Percentiles rank a stretch among this genome's conserved stretches.
These are phyloP conservation scores for Dipodomys merriami DNA, from an alignment of 2,113 vertebrate genomes.

Conservation along the genomic window DNA sequence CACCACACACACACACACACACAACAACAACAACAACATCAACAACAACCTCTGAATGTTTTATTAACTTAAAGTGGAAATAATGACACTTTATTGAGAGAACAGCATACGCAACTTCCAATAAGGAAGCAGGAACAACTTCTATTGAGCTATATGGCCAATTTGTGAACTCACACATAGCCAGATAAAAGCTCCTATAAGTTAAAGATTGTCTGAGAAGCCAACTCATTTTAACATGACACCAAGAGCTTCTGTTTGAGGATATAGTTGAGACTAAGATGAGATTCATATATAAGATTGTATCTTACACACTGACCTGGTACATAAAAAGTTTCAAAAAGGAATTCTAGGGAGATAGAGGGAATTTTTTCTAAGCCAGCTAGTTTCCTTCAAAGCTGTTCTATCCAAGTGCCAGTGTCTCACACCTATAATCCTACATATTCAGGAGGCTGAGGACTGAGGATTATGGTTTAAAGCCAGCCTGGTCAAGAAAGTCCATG, in stretches of 20 bases:
- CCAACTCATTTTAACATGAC: background rate
- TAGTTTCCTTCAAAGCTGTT: background rate
- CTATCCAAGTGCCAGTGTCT: background rate
- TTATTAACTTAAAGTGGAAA: background rate
- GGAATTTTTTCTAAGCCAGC: background rate
- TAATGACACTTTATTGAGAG: background rate
- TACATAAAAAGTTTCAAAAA: background rate
- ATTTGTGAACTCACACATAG: background rate
- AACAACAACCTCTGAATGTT: background rate
- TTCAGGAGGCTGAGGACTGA: too few species aligned
- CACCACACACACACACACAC: too few species aligned
- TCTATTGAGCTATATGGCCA: background rate
- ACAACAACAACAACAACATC: background rate
- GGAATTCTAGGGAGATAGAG: background rate
- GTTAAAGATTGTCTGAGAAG: background rate
- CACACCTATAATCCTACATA: too few species aligned
- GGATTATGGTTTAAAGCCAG: too few species aligned
- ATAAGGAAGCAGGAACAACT: background rate
- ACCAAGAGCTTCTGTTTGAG: background rate
- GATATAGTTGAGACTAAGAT: background rate
- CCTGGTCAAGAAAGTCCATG: too few species aligned
- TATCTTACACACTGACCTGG: background rate
- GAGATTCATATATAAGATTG: background rate
- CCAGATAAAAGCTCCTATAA: background rate
- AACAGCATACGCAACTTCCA: background rate